phyloP scores from a whole-genome alignment of 2,888 invertebrate genomes.

The Rotaria macrura region DNA sequence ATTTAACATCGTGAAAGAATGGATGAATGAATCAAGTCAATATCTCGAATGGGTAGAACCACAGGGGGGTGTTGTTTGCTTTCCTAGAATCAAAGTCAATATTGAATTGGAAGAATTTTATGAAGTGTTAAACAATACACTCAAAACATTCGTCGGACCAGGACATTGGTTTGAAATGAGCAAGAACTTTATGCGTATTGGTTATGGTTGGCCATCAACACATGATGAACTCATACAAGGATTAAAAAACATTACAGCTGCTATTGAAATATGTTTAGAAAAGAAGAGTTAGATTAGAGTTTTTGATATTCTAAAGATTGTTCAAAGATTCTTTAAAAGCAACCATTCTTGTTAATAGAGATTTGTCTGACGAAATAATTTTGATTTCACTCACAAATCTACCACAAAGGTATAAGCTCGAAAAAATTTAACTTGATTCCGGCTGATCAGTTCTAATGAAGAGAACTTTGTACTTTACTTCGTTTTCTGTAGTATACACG shows the following conservation, averaged over 20 bases:
- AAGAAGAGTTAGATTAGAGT: background rate
- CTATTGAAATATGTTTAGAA: background rate
- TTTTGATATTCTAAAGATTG: no score
- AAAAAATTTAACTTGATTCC: no score
- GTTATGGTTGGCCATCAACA: background rate
- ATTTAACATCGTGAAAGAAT: background rate
- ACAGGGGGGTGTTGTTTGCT: background rate
- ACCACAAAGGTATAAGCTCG: no score
- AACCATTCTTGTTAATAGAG: no score
- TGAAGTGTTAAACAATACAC: background rate
- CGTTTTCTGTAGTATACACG: no score
- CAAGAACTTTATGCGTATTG: background rate
- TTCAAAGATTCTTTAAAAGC: no score
- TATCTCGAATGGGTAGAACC: background rate
- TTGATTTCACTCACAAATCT: no score
- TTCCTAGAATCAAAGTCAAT: background rate
- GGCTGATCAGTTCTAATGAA: no score
- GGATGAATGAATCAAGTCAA: background rate
- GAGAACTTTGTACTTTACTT: no score
- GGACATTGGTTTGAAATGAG: background rate
- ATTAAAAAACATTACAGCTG: background rate
- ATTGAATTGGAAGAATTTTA: background rate
- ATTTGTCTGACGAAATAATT: no score
- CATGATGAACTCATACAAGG: background rate
- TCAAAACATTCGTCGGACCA: background rate